Conservation (phyloP, 1,140 invertebrate species). For the Brachionus manjavacas region DNA sequence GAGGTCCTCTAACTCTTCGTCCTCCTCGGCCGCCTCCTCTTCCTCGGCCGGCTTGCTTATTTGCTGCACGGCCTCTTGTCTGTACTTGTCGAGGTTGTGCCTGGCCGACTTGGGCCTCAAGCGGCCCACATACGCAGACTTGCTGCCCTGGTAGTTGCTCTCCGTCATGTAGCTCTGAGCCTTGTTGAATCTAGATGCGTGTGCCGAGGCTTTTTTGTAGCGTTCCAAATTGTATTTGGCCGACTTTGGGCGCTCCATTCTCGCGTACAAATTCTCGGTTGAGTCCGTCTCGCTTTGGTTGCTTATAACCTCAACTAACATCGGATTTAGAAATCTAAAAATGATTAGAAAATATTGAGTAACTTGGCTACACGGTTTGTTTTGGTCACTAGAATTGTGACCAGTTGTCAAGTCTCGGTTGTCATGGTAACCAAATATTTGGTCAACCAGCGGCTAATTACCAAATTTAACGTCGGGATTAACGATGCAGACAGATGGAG, state of each 20-base stretch:
- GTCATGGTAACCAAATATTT: not conserved
- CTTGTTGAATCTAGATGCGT: not conserved
- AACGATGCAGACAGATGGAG: too few relatives aligned
- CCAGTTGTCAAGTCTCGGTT: not conserved
- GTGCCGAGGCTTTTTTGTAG: slow-evolving; percentile 12
- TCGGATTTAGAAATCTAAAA: not conserved
- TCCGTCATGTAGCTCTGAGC: not conserved
- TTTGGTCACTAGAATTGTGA: not conserved
- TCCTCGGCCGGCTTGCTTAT: not conserved
- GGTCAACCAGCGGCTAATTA: not conserved
- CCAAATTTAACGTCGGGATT: not conserved
- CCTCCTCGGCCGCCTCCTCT: not conserved
- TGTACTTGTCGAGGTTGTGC: not conserved
- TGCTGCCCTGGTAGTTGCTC: not conserved
- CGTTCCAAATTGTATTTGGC: slow-evolving; percentile 41
- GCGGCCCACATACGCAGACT: slow-evolving; percentile 15
- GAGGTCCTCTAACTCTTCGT: slow-evolving; percentile 12
- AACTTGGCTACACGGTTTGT: not conserved
- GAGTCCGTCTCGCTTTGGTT: not conserved
- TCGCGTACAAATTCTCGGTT: not conserved
- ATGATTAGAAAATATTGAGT: not conserved
- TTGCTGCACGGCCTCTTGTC: not conserved
- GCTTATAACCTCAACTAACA: slow-evolving; percentile 11
- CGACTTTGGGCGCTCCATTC: slow-evolving; percentile 38
- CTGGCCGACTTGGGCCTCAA: slow-evolving; percentile 1